Percentiles rank a stretch among this genome's conserved stretches.
phyloP scores from a whole-genome alignment of 2,797 vertebrate species.

The Orestias chungarensis region DNA sequence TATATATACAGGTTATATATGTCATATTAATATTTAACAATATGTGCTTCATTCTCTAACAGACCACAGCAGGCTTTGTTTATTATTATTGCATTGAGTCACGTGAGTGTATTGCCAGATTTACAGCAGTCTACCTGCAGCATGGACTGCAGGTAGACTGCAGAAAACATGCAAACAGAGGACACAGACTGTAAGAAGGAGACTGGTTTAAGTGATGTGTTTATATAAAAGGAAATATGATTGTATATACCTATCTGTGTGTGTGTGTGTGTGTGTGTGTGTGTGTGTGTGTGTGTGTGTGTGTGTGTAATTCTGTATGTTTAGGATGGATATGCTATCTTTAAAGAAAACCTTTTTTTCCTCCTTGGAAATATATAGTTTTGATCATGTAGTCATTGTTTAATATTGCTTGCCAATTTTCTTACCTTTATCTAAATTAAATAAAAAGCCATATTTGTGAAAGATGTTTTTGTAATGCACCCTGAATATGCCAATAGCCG shows the following conservation, averaged over 20 bases:
- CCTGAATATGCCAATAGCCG: not conserved
- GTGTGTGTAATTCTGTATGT: not conserved
- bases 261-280: too few relatives aligned
- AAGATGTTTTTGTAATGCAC: not conserved
- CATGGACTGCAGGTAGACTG: slow-evolving; percentile 30
- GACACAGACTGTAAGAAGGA: not conserved
- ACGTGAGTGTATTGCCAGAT: slow-evolving; percentile 51
- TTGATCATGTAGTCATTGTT: not conserved
- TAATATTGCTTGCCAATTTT: not conserved
- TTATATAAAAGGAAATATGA: not conserved
- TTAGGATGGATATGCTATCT: not conserved
- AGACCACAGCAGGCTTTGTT: slow-evolving; percentile 4
- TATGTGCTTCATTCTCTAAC: not conserved
- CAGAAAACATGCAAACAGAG: slow-evolving; percentile 33
- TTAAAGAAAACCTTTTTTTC: not conserved
- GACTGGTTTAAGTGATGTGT: not conserved
- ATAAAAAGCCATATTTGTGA: too few relatives aligned
- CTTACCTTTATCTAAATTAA: not conserved
- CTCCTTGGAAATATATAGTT: not conserved
- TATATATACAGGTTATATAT: not conserved
- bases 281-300: too few relatives aligned
- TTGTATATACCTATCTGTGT: not conserved
- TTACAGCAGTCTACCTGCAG: slow-evolving; percentile 56
- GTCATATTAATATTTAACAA: not conserved
- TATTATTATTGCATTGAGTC: slow-evolving; percentile 43